Percentiles rank a stretch among this genome's conserved stretches.
These are phyloP conservation scores for Heteromurus nitidus DNA, from an alignment of 2,888 invertebrate species.

Conservation along the genomic window DNA sequence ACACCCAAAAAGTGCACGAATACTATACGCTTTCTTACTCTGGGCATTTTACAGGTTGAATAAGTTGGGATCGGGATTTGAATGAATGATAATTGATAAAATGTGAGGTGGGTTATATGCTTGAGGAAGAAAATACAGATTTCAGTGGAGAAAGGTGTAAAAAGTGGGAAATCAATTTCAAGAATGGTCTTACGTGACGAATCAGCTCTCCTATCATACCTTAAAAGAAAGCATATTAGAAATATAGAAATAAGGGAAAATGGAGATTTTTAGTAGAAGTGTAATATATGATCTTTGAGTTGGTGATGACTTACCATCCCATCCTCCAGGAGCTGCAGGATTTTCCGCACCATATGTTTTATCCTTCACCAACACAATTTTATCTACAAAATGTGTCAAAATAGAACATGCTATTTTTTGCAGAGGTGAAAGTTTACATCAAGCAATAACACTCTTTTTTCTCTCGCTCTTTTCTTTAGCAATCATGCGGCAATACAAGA, in stretches of 20 bases:
- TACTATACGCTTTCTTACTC: too few relatives aligned
- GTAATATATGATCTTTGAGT: slow-evolving; percentile 75
- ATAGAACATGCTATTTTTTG: slow-evolving; percentile 1
- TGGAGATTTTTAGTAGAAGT: background rate
- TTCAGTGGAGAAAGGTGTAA: too few relatives aligned
- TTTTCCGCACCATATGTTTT: slow-evolving; percentile 89
- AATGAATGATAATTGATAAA: too few relatives aligned
- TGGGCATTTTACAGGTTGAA: too few relatives aligned
- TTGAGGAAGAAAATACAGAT: too few relatives aligned
- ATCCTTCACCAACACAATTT: slow-evolving; percentile 89
- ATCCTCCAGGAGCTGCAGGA: slow-evolving; percentile 82
- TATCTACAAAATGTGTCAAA: slow-evolving; percentile 80
- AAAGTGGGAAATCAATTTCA: background rate
- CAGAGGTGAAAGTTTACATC: background rate
- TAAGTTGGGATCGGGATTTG: too few relatives aligned
- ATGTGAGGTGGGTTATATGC: too few relatives aligned
- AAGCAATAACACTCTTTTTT: background rate
- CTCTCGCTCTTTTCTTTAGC: background rate
- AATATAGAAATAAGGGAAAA: background rate
- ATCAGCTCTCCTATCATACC: slow-evolving; percentile 72
- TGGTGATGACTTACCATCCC: slow-evolving; percentile 84
- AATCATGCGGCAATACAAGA: too few relatives aligned
- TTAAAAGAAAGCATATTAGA: slow-evolving; percentile 10
- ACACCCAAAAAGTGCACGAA: too few relatives aligned
- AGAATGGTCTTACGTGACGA: slow-evolving; percentile 71